A percentile compares a stretch with the other conserved stretches of the same genome.
Evolutionary conservation across 2,888 invertebrate genomes (phyloP).

Genomic region (Lathronympha strigana): DNA sequence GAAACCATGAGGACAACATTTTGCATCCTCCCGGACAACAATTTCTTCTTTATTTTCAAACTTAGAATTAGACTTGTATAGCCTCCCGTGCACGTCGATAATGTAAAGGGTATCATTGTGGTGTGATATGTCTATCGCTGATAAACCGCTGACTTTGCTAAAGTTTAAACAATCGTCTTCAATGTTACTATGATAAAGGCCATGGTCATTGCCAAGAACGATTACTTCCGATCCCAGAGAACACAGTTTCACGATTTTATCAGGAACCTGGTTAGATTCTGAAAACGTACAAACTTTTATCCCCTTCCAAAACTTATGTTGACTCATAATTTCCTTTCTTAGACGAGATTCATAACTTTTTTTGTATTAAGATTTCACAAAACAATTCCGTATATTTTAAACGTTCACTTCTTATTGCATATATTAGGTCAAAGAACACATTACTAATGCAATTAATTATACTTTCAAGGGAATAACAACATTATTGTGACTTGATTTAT

Average conservation of each 20-base stretch:
- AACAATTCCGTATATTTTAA: conserved; percentile 7
- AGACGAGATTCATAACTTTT: conserved; percentile 53
- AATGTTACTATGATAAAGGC: conserved; percentile 72
- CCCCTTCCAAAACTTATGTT: conserved; percentile 79
- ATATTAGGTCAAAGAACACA: conserved; percentile 47
- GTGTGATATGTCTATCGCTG: conserved; percentile 86
- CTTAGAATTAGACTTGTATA: conserved; percentile 83
- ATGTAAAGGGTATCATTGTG: conserved; percentile 85
- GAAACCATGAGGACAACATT: conserved; percentile 87
- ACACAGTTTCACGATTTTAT: conserved; percentile 78
- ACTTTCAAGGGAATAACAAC: conserved; percentile 36
- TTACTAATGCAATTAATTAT: conserved; percentile 42
- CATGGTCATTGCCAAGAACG: conserved; percentile 76
- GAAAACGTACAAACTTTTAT: conserved; percentile 66
- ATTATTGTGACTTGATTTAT: conserved; percentile 39
- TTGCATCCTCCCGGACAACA: conserved; percentile 85
- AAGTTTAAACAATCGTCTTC: conserved; percentile 71
- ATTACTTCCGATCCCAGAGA: conserved; percentile 68
- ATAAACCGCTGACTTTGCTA: conserved; percentile 78
- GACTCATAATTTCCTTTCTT: conserved; percentile 72
- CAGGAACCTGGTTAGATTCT: conserved; percentile 70
- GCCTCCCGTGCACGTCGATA: conserved; percentile 85
- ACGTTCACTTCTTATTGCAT: conserved; percentile 27
- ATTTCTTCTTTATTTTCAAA: conserved; percentile 85
- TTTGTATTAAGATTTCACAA: conserved; percentile 15